Evolutionary conservation across 2,888 invertebrate genomes (phyloP).

Genomic region (Melangyna quadrimaculata): DNA sequence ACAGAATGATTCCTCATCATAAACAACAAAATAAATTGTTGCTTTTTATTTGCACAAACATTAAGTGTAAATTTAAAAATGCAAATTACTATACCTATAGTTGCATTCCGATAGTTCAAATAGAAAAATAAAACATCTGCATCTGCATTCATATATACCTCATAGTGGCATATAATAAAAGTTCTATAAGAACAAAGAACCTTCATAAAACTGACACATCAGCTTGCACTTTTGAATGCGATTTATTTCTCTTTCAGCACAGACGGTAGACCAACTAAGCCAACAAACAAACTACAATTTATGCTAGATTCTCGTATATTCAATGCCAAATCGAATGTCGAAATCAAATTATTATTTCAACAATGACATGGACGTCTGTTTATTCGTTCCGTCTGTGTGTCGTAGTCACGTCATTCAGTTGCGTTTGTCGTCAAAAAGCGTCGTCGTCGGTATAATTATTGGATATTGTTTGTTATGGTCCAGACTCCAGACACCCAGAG

Average conservation of each 20-base stretch:
- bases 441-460: not conserved
- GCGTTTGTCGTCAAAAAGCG: constrained; percentile 5
- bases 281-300: constrained; percentile 6
- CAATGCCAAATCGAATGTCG: constrained; percentile 57
- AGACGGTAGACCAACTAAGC: not conserved
- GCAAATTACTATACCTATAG: constrained; percentile 37
- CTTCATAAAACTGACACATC: constrained; percentile 29
- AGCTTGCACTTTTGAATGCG: constrained; percentile 45
- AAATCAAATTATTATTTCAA: constrained; percentile 60
- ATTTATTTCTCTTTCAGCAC: constrained; percentile 43
- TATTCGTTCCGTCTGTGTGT: not conserved
- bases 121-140: not conserved
- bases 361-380: constrained; percentile 8
- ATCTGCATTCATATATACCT: not conserved
- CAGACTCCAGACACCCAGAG: not conserved
- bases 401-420: not conserved
- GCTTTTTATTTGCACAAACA: constrained; percentile 45
- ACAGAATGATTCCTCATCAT: constrained; percentile 20
- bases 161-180: not conserved
- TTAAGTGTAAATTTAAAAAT: constrained; percentile 36
- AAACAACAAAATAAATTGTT: constrained; percentile 43
- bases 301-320: constrained; percentile 43
- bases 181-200: constrained; percentile 4
- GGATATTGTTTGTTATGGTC: constrained; percentile 1
- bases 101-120: not conserved